Evolutionary conservation across 23 tunicate species (phyloP).

Genomic region (Ascidia mentula): DNA sequence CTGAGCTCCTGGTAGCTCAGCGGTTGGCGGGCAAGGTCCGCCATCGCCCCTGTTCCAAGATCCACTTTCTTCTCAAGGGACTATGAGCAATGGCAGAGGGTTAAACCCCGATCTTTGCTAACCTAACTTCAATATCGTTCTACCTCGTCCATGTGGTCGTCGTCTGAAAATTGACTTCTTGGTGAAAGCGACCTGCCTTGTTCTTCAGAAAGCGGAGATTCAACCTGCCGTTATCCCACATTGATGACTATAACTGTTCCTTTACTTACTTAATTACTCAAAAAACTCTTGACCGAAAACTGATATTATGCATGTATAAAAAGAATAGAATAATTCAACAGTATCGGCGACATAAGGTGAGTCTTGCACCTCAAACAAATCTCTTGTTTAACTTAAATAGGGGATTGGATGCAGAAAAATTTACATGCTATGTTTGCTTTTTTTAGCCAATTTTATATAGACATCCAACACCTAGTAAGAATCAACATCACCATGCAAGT

Average conservation of each 20-base stretch:
- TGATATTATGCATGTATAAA: not conserved
- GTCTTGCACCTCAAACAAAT: too few species aligned
- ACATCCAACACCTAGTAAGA: too few species aligned
- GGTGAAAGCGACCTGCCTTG: not conserved
- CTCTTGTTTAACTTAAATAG: too few species aligned
- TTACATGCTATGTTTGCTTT: too few species aligned
- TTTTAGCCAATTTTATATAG: too few species aligned
- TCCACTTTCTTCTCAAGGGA: slow-evolving; percentile 24
- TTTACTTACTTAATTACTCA: not conserved
- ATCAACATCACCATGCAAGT: too few species aligned
- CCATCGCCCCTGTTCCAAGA: slow-evolving; percentile 59
- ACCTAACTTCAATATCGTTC: not conserved
- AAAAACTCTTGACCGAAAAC: not conserved
- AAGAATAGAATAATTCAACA: not conserved
- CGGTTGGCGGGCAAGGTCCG: slow-evolving; percentile 35
- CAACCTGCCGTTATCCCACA: not conserved
- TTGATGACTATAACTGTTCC: not conserved
- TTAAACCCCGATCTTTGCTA: not conserved
- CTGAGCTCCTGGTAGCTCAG: slow-evolving; percentile 50
- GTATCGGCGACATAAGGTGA: too few species aligned
- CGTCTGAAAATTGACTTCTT: not conserved
- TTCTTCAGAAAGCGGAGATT: not conserved
- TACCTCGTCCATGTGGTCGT: not conserved
- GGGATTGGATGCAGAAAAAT: too few species aligned
- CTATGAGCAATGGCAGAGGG: not conserved